A percentile compares a stretch with the other conserved stretches of the same genome.
These are phyloP conservation scores for Forbesichthys agassizii DNA, from an alignment of 2,113 vertebrate species.

Conservation along the genomic window DNA sequence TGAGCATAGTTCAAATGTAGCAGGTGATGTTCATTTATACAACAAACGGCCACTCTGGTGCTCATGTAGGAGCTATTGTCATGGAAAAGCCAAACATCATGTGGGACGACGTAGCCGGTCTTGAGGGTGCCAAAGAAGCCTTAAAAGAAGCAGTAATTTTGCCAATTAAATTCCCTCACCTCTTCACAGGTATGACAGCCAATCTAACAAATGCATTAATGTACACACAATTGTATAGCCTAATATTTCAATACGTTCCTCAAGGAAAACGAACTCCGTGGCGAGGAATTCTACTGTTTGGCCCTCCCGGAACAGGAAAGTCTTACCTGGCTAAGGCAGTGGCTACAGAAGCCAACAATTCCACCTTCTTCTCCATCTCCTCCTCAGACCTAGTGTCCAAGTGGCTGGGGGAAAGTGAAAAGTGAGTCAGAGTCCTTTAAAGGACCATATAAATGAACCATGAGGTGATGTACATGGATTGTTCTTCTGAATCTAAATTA, in stretches of 20 bases:
- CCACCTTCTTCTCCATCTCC: slow-evolving; percentile 92
- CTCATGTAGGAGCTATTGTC: slow-evolving; percentile 84
- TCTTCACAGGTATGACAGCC: slow-evolving; percentile 84
- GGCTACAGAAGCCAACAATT: slow-evolving; percentile 94
- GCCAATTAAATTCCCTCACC: slow-evolving; percentile 95
- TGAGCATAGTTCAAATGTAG: not conserved
- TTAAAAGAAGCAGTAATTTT: slow-evolving; percentile 96
- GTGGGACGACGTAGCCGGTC: slow-evolving; percentile 92
- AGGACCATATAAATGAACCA: fast-evolving
- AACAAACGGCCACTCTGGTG: not conserved
- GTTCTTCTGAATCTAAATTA: no score
- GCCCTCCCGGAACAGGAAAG: slow-evolving; percentile 92
- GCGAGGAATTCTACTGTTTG: slow-evolving; percentile 92
- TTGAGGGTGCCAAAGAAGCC: slow-evolving; percentile 95
- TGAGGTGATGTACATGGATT: not conserved
- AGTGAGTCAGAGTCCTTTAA: slow-evolving; percentile 71
- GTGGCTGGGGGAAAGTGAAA: slow-evolving; percentile 96
- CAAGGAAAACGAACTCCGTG: slow-evolving; percentile 91
- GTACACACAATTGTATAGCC: slow-evolving; percentile 56
- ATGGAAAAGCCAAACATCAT: slow-evolving; percentile 97
- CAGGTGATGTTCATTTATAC: not conserved
- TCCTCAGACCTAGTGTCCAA: slow-evolving; percentile 95
- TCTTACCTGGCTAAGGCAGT: slow-evolving; percentile 94
- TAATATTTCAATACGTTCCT: slow-evolving; percentile 75
- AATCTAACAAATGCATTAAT: not conserved